Evolutionary conservation across 2,113 vertebrate species (phyloP).

Genomic region (Lutjanus erythropterus): DNA sequence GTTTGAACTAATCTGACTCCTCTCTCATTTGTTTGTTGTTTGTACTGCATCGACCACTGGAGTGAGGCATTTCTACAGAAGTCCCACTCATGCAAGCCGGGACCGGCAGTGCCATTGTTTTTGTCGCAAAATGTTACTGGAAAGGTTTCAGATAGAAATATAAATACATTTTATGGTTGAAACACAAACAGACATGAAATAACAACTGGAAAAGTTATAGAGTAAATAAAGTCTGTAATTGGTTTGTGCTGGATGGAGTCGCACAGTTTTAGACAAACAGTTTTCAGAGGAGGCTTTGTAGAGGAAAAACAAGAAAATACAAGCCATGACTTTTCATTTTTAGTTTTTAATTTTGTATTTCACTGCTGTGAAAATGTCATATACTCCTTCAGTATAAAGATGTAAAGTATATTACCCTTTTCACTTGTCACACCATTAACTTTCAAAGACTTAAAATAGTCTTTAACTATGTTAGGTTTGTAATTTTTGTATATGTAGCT

Average conservation of each 20-base stretch:
- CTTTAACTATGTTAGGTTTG: not conserved
- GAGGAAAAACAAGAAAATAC: not conserved
- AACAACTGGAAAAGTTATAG: slow-evolving; percentile 7
- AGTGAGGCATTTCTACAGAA: not conserved
- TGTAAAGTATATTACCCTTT: not conserved
- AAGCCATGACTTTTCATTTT: not conserved
- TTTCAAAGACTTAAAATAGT: not conserved
- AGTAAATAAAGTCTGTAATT: slow-evolving; percentile 36
- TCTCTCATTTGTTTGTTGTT: not conserved
- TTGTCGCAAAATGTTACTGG: not conserved
- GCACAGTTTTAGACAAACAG: not conserved
- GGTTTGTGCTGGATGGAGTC: slow-evolving; percentile 13
- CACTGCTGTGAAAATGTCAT: not conserved
- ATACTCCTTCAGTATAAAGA: not conserved
- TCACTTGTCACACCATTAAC: not conserved
- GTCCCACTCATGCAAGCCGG: not conserved
- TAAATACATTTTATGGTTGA: slow-evolving; percentile 31
- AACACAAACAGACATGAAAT: slow-evolving; percentile 16
- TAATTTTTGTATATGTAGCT: not conserved
- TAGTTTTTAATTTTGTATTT: not conserved
- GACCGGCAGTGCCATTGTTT: not conserved
- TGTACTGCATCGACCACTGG: not conserved
- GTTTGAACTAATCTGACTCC: not conserved
- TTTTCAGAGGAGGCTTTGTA: not conserved
- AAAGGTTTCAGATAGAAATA: slow-evolving; percentile 17